These are phyloP conservation scores for Ormyrus nitidulus DNA, from an alignment of 2,888 invertebrate species.

Conservation along the genomic window DNA sequence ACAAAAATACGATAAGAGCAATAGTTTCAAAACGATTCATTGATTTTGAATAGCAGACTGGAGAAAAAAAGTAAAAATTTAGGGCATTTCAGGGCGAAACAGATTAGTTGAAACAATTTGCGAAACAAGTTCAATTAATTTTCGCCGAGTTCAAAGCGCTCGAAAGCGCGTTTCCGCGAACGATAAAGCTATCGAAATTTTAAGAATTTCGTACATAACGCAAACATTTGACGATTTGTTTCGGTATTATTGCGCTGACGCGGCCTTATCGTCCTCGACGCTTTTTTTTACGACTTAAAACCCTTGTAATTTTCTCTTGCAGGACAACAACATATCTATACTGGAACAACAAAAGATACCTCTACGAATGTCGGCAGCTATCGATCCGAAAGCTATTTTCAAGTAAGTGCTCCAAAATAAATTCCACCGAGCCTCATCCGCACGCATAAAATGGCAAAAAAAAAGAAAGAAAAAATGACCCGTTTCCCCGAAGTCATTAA, in stretches of 20 bases:
- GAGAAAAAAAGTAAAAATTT: too few relatives aligned
- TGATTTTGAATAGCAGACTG: too few relatives aligned
- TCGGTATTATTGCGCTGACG: constrained; percentile 4
- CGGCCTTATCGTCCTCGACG: neutral
- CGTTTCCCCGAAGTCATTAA: too few relatives aligned
- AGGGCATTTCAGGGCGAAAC: neutral
- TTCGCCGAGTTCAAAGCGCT: neutral
- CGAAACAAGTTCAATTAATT: neutral
- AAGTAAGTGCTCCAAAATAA: constrained; percentile 79
- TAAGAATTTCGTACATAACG: constrained; percentile 29
- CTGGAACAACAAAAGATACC: constrained; percentile 75
- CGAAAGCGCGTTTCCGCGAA: constrained; percentile 15
- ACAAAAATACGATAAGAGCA: too few relatives aligned
- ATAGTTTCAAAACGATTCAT: too few relatives aligned
- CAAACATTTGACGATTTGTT: constrained; percentile 17
- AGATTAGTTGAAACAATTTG: constrained; percentile 10
- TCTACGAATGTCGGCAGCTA: constrained; percentile 73
- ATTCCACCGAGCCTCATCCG: neutral
- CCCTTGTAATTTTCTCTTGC: constrained; percentile 53
- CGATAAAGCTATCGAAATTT: constrained; percentile 36
- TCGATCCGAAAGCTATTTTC: constrained; percentile 81
- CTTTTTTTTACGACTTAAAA: constrained; percentile 4
- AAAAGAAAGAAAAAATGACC: too few relatives aligned
- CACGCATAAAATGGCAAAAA: too few relatives aligned
- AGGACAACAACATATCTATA: constrained; percentile 74